These are phyloP conservation scores for Cyclina sinensis DNA, from an alignment of 1,140 invertebrate species.

Conservation along the genomic window DNA sequence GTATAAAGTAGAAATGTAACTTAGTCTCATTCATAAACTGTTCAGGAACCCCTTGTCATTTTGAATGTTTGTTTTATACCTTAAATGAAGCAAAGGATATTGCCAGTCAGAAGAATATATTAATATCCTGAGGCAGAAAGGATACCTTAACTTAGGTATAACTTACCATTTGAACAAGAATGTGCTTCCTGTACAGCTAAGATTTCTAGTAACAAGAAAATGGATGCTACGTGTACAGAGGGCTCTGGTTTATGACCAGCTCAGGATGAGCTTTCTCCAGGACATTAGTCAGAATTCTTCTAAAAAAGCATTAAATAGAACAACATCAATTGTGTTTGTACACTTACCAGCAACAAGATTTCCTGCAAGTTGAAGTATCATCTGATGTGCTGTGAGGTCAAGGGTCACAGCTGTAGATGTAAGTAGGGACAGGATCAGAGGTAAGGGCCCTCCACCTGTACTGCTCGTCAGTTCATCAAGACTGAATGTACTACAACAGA, in stretches of 20 bases:
- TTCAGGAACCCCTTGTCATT: too few species aligned
- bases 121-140: too few species aligned
- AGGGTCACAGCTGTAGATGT: slow-evolving; percentile 89
- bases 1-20: too few species aligned
- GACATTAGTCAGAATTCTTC: slow-evolving; percentile 14
- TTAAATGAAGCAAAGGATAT: too few species aligned
- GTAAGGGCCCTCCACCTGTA: slow-evolving; percentile 86
- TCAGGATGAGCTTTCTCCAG: slow-evolving; percentile 86
- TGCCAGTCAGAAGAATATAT: too few species aligned
- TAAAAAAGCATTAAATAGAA: slow-evolving; percentile 71
- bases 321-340: too few species aligned
- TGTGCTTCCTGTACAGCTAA: too few species aligned
- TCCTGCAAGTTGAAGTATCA: slow-evolving; percentile 89
- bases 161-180: too few species aligned
- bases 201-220: too few species aligned
- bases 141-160: too few species aligned
- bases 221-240: slow-evolving; percentile 89
- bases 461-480: slow-evolving; percentile 79
- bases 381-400: slow-evolving; percentile 90
- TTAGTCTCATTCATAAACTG: too few species aligned
- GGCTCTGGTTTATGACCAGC: slow-evolving; percentile 88
- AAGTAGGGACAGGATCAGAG: slow-evolving; percentile 88
- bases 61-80: too few species aligned
- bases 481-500: slow-evolving; percentile 76
- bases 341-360: slow-evolving; percentile 90